These are phyloP conservation scores for Lamproptera curius DNA, from an alignment of 2,888 invertebrate genomes.

Conservation along the genomic window DNA sequence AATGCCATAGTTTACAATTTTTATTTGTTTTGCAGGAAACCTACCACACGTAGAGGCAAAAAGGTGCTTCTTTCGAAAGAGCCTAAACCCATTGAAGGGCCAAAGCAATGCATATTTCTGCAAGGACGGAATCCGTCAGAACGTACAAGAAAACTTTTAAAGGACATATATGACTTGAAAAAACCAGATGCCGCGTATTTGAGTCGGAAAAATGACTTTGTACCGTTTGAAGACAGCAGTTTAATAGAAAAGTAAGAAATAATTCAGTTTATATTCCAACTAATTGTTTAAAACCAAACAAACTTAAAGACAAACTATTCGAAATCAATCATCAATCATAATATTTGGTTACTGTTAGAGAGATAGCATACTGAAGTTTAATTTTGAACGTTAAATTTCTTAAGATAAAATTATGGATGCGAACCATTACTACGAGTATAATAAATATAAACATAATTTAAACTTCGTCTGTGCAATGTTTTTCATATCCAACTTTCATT, in stretches of 20 bases:
- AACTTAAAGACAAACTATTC: too few relatives aligned
- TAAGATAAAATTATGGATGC: too few relatives aligned
- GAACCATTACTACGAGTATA: too few relatives aligned
- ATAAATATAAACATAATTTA: too few relatives aligned
- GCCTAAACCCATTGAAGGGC: slow-evolving; percentile 92
- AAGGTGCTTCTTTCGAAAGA: slow-evolving; percentile 88
- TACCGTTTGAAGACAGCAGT: slow-evolving; percentile 94
- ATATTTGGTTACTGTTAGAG: too few relatives aligned
- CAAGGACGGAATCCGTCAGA: slow-evolving; percentile 90
- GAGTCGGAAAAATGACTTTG: slow-evolving; percentile 90
- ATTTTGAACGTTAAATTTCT: too few relatives aligned
- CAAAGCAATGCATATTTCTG: slow-evolving; percentile 90
- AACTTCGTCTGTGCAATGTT: too few relatives aligned
- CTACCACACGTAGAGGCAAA: slow-evolving; percentile 93
- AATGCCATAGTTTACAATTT: not conserved
- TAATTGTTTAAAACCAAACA: too few relatives aligned
- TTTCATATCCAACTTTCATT: too few relatives aligned
- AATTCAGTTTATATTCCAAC: not conserved
- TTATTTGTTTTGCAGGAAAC: slow-evolving; percentile 81
- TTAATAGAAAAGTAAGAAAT: slow-evolving; percentile 84
- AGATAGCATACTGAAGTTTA: too few relatives aligned
- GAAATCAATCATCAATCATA: too few relatives aligned
- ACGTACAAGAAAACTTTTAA: slow-evolving; percentile 83
- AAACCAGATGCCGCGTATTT: slow-evolving; percentile 90
- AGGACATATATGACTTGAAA: slow-evolving; percentile 92